Conservation (phyloP, 2,888 invertebrate species). For the Rhimphoctona megacephalus region DNA sequence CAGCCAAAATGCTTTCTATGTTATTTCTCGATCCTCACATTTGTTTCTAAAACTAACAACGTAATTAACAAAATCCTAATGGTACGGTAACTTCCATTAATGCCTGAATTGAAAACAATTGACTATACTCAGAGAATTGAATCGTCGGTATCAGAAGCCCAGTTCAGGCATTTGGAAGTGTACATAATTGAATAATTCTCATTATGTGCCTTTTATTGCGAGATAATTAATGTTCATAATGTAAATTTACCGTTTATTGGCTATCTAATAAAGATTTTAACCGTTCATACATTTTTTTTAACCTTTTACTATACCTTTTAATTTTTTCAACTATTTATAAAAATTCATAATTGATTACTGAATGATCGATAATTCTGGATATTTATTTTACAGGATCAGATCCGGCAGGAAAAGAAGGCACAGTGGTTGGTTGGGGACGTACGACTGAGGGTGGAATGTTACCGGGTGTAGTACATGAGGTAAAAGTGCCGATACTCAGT, state of each 20-base stretch:
- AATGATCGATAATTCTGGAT: neutral
- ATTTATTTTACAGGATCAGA: conserved; percentile 85
- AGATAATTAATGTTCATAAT: neutral
- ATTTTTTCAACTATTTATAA: neutral
- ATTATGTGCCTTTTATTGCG: neutral
- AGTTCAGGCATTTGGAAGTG: too few species aligned
- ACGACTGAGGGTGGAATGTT: conserved; percentile 93
- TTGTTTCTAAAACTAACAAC: neutral
- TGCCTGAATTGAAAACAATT: too few species aligned
- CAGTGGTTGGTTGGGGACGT: conserved; percentile 95
- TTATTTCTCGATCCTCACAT: neutral
- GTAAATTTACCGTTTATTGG: neutral
- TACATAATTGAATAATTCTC: neutral
- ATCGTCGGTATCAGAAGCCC: too few species aligned
- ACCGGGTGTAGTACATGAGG: conserved; percentile 93
- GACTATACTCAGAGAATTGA: too few species aligned
- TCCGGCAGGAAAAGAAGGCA: conserved; percentile 90
- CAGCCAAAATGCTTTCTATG: neutral
- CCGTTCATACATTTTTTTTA: too few species aligned
- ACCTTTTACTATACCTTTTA: neutral
- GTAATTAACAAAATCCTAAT: neutral
- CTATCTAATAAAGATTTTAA: neutral
- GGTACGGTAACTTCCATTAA: too few species aligned
- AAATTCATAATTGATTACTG: neutral
- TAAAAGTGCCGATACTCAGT: conserved; percentile 93